Base-by-base conservation (phyloP, 2,113 vertebrate genomes). In the Sardina pilchardus region DNA sequence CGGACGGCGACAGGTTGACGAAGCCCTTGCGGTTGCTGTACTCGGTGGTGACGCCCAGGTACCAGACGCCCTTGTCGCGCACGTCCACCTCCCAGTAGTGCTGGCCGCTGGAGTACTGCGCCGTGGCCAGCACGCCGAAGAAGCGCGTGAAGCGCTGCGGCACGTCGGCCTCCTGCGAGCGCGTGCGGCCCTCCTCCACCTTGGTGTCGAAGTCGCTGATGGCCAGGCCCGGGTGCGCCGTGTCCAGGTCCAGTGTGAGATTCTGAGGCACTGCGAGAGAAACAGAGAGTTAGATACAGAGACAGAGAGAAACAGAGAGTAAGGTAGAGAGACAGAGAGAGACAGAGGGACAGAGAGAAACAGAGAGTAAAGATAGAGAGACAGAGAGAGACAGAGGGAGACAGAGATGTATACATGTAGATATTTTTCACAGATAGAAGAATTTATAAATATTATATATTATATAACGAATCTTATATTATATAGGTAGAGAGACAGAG, bases 41-140 rank as follows among this genome's bases (percentile, higher is more conserved):
- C 84, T 94, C 92, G 0, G 94, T 94, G 86, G 95, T 95, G 86
- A 96, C 93, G 3, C 95, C 95, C 89, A 95, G 92, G 92, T 96
- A 95, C 95, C 95, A 96, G 53, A 96, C 94, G 0, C 94, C 94
- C 81, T 95, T 96, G 93, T 95, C 94, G 82, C 90, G 91, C 81
- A 96, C 95, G 1, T 95, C 95, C 89, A 96, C 94, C 86, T 96
- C 95, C 95, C 95, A 96, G 92, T 96, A 96, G 86, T 95, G 95
- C 88, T 95, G 94, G 0, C 95, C 95, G 0, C 91, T 91, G 45
- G 92, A 90, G 30, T 95, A 95, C 91, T 94, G 93, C 4, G 94
- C 94, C 0, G 93, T 95, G 86, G 95, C 93, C 0, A 96, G 93
- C 9, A 95, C 93, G 0, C 95, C 94, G 1, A 93, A 95, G 90